phyloP scores from a whole-genome alignment of 2,113 vertebrate genomes.

The Anoura caudifer region DNA sequence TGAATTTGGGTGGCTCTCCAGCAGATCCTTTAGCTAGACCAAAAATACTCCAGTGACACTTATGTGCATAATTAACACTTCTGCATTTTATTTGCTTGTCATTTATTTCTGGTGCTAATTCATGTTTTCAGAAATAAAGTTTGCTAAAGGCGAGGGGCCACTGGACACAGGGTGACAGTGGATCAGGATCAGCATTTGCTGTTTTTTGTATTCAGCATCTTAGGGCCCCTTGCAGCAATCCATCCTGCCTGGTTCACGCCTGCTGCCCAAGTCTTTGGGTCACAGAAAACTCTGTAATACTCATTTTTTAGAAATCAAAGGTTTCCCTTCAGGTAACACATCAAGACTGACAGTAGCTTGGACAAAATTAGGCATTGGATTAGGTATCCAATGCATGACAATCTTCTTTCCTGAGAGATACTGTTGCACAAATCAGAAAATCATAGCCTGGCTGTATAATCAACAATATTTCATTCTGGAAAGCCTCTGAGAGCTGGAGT shows the following conservation, averaged over 20 bases:
- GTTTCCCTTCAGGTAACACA: conserved; percentile 66
- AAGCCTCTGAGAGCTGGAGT: conserved; percentile 27
- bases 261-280: conserved; percentile 48
- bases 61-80: not conserved
- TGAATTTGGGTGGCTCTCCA: not conserved
- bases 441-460: conserved; percentile 61
- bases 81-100: not conserved
- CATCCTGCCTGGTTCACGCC: rapidly evolving
- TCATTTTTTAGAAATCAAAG: conserved; percentile 61
- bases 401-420: conserved; percentile 59
- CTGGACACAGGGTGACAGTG: not conserved
- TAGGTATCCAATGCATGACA: conserved; percentile 56
- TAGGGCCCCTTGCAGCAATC: not conserved
- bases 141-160: not conserved
- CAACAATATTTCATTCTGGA: conserved; percentile 65
- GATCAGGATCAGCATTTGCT: not conserved
- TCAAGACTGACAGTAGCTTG: conserved; percentile 58
- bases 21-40: not conserved
- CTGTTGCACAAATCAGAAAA: conserved; percentile 71
- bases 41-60: not conserved
- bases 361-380: conserved; percentile 57
- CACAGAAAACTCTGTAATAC: conserved; percentile 58
- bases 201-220: conserved; percentile 41
- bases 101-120: conserved; percentile 12
- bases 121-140: not conserved